These are phyloP conservation scores for Novumbra hubbsi DNA, from an alignment of 2,797 vertebrate species.

Conservation along the genomic window DNA sequence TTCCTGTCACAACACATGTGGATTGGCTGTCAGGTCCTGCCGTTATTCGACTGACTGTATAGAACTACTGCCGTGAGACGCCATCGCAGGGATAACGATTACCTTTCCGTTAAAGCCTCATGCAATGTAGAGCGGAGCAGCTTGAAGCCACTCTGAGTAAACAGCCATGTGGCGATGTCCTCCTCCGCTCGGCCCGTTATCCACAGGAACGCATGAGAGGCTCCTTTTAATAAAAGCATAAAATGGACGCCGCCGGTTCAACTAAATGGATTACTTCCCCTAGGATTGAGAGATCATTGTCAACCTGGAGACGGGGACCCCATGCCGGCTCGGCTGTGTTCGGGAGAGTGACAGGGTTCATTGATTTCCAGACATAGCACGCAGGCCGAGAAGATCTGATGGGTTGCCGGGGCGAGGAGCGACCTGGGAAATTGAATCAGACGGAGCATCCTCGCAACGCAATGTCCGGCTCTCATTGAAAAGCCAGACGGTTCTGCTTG, in stretches of 20 bases:
- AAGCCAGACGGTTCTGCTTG: slow-evolving; percentile 44
- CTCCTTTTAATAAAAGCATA: slow-evolving; percentile 33
- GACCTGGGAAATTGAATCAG: slow-evolving; percentile 32
- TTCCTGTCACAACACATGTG: background rate
- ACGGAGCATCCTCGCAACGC: slow-evolving; percentile 41
- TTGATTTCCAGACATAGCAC: slow-evolving; percentile 48
- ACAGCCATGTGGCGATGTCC: slow-evolving; percentile 48
- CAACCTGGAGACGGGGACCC: slow-evolving; percentile 61
- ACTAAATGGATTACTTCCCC: slow-evolving; percentile 72
- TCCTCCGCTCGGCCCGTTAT: slow-evolving; percentile 29
- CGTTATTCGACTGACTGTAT: background rate
- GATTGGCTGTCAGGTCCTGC: background rate
- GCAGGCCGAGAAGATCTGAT: slow-evolving; percentile 51
- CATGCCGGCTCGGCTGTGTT: slow-evolving; percentile 46
- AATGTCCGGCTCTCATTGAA: slow-evolving; percentile 53
- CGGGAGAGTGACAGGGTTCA: slow-evolving; percentile 34
- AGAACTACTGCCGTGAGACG: background rate
- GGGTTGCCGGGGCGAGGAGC: slow-evolving; percentile 43
- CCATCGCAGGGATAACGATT: background rate
- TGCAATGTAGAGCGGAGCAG: slow-evolving; percentile 44
- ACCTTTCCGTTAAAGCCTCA: slow-evolving; percentile 15
- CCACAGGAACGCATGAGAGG: background rate
- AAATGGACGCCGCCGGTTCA: slow-evolving; percentile 47
- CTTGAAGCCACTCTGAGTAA: slow-evolving; percentile 46
- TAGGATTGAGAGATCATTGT: slow-evolving; percentile 69